Evolutionary conservation across 2,797 vertebrate species (phyloP), one percentile per base, ranked within the genome.

Genomic region (Acrossocheilus fasciatus): DNA sequence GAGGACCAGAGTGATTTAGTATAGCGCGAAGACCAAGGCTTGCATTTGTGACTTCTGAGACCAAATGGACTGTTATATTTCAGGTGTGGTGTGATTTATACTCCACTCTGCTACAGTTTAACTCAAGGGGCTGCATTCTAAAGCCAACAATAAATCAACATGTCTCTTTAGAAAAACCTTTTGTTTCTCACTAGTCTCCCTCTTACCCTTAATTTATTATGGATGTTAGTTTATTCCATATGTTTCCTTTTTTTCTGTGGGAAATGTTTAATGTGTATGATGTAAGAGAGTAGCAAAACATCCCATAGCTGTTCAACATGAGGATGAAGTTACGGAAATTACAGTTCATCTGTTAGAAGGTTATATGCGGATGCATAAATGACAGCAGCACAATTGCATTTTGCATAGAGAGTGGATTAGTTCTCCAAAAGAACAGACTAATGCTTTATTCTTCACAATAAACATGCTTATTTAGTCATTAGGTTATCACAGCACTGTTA

Each of bases 41-140:
- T 88, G 89, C 76, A 86, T 89, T 91, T 87, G 73, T 90, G 90
- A 94, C 93, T 91, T 92, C 47, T 77, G 87, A 89, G 91, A 92
- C 87, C 91, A 93, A 91, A 87, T 84, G 20, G 89, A 89, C 83
- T 81, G 88, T 92, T 93, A 89, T 89, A 90, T 91, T 92, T 90
- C 87, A 93, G 93, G 92, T 87, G 30, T 82, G 86, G 88, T 88
- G 91, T 94, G 94, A 94, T 95, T 94, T 95, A 95, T 95, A 92
- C 91, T 90, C 87, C 87, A 86, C 90, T 85, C 90, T 89, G 85
- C 90, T 88, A 83, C 76, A 90, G 90, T 93, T 93, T 93, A 93
- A 94, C 94, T 93, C 90, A 78, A 88, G 93, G 92, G 92, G 90
- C 86, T 90, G 90, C 91, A 91, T 92, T 91, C 90, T 93, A 93